These are phyloP conservation scores for Australoheros scitulus DNA, from an alignment of 2,113 vertebrate genomes.

Conservation along the genomic window DNA sequence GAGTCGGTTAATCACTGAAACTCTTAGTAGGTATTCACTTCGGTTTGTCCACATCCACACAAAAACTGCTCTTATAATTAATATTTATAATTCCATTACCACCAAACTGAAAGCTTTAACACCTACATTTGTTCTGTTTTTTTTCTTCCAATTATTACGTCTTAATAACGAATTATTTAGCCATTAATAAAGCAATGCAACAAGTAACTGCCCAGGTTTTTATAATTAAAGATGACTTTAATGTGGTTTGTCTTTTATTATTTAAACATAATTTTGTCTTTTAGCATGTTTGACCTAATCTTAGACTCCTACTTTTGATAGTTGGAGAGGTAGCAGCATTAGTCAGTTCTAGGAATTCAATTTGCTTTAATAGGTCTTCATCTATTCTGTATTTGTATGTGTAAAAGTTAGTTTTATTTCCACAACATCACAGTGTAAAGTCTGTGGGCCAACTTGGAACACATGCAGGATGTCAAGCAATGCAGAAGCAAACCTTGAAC, in stretches of 20 bases:
- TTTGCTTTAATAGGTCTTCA: background rate
- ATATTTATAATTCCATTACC: background rate
- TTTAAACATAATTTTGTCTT: background rate
- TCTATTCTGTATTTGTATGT: background rate
- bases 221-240: background rate
- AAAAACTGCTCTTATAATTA: background rate
- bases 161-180: background rate
- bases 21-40: background rate
- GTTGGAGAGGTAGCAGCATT: background rate
- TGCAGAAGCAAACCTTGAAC: too few species aligned
- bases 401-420: background rate
- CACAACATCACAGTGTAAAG: too few species aligned
- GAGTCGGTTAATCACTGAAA: background rate
- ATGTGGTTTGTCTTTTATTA: background rate
- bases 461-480: too few species aligned
- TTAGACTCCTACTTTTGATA: too few species aligned
- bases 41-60: background rate
- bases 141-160: background rate
- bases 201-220: background rate
- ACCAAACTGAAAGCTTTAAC: background rate
- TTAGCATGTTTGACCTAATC: background rate
- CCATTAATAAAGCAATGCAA: background rate
- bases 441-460: too few species aligned
- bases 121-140: background rate
- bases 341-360: background rate